phyloP scores from a whole-genome alignment of 2,888 invertebrate genomes.

The Slavum lentiscoides region DNA sequence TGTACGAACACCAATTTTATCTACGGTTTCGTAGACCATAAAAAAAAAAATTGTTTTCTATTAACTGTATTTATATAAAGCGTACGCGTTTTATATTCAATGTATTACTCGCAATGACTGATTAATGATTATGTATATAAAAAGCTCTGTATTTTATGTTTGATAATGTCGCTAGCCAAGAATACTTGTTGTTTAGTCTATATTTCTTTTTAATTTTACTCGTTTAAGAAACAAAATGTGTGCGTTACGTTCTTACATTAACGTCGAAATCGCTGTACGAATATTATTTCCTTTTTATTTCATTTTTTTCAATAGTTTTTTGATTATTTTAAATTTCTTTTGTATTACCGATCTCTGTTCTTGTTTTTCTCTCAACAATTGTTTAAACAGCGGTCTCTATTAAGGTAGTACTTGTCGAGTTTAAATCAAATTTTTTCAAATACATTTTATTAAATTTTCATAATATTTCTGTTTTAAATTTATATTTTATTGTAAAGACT shows the following conservation, averaged over 20 bases:
- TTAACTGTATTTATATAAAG: conserved; percentile 20
- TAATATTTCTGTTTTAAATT: too few species aligned
- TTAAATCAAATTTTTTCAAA: too few species aligned
- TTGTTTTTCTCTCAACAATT: neutral
- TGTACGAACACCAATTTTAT: conserved; percentile 31
- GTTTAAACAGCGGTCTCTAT: neutral
- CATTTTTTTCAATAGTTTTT: neutral
- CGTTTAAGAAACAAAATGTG: neutral
- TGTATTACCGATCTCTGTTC: neutral
- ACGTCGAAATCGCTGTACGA: neutral
- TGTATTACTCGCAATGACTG: conserved; percentile 47
- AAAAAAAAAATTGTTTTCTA: conserved; percentile 2
- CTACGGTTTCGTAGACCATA: neutral
- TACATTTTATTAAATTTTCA: too few species aligned
- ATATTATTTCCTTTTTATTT: conserved; percentile 8
- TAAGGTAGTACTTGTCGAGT: neutral
- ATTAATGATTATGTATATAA: conserved; percentile 51
- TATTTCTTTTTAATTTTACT: conserved; percentile 14
- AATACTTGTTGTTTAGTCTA: conserved; percentile 33
- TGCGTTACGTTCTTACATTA: neutral
- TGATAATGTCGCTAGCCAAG: conserved; percentile 26
- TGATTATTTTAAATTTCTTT: neutral
- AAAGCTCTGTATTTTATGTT: conserved; percentile 39
- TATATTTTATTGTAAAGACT: neutral
- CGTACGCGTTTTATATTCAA: conserved; percentile 17